Conservation (phyloP, 2,797 vertebrate genomes). For the Pangasius macronema region DNA sequence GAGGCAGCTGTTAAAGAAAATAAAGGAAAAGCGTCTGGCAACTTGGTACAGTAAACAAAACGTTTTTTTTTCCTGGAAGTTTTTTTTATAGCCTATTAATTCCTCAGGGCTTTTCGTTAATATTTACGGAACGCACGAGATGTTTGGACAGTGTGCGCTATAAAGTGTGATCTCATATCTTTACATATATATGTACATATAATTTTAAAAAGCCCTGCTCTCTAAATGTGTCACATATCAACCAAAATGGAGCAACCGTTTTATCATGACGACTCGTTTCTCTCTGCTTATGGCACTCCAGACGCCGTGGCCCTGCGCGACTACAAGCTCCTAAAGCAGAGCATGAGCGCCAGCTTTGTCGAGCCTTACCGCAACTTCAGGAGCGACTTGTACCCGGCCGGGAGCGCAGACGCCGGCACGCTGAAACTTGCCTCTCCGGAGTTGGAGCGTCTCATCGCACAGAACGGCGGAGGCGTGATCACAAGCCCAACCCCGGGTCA, state of each 20-base stretch:
- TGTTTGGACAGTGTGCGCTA: constrained; percentile 52
- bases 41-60: constrained; percentile 77
- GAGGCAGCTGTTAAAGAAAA: constrained; percentile 72
- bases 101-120: constrained; percentile 65
- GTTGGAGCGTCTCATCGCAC: constrained; percentile 89
- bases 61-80: constrained; percentile 77
- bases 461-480: constrained; percentile 90
- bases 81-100: constrained; percentile 64
- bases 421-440: constrained; percentile 90
- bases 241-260: constrained; percentile 96
- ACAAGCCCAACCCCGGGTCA: constrained; percentile 82
- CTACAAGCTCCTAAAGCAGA: constrained; percentile 87
- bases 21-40: constrained; percentile 56
- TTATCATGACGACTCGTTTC: constrained; percentile 93
- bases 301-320: constrained; percentile 80
- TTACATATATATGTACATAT: not conserved
- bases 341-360: constrained; percentile 83
- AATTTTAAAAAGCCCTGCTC: not conserved
- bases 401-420: constrained; percentile 72
- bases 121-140: constrained; percentile 66
- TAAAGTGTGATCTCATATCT: constrained; percentile 46
- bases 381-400: constrained; percentile 76
- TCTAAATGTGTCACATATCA: constrained; percentile 75
- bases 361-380: constrained; percentile 87
- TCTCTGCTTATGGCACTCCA: constrained; percentile 84